Evolutionary conservation across 2,113 vertebrate genomes (phyloP).

Genomic region (Anser brachyrhynchus): DNA sequence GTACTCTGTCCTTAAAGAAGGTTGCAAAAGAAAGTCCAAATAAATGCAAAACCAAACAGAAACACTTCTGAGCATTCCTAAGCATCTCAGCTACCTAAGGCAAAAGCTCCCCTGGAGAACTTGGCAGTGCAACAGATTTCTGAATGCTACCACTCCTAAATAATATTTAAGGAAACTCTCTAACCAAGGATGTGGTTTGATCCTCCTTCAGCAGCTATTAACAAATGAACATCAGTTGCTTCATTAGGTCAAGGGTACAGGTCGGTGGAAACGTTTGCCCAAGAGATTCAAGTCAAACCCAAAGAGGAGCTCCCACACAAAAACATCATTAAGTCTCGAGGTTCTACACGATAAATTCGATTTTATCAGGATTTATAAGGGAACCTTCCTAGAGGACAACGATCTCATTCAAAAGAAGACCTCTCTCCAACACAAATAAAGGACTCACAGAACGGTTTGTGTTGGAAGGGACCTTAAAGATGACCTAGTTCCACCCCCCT

Average conservation of each 20-base stretch:
- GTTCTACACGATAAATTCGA: neutral
- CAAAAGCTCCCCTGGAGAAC: neutral
- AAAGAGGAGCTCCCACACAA: neutral
- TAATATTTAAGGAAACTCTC: neutral
- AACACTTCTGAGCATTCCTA: neutral
- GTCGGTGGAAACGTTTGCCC: neutral
- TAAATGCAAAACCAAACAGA: neutral
- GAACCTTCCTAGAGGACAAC: neutral
- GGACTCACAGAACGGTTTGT: no score
- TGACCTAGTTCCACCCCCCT: no score
- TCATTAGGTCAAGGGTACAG: neutral
- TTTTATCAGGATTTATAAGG: neutral
- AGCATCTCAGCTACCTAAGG: neutral
- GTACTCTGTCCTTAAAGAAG: neutral
- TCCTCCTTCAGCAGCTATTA: neutral
- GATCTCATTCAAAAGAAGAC: neutral
- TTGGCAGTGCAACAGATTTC: neutral
- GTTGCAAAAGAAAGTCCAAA: neutral
- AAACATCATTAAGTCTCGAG: neutral
- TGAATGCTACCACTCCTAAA: neutral
- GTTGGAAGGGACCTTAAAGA: no score
- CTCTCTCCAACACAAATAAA: neutral
- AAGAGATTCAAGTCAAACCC: neutral
- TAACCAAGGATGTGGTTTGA: neutral
- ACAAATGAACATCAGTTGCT: neutral